Conservation (phyloP, 2,888 invertebrate species). For the Acanthosepion esculentum region DNA sequence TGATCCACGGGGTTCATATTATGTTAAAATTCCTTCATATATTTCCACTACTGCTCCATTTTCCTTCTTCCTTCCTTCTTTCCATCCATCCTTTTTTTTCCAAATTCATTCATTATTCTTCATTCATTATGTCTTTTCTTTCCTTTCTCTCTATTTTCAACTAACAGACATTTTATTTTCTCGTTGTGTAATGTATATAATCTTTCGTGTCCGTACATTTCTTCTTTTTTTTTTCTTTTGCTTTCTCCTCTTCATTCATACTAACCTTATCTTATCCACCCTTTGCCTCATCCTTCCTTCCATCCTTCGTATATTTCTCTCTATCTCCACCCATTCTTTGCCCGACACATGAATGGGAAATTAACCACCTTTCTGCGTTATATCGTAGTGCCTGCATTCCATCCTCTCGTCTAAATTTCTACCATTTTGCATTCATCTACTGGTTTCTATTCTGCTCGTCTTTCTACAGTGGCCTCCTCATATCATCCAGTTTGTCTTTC, state of each 20-base stretch:
- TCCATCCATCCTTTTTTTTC: background rate
- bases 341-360: slow-evolving; percentile 11
- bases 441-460: background rate
- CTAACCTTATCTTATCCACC: background rate
- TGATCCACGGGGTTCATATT: background rate
- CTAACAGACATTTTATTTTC: background rate
- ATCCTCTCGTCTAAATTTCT: background rate
- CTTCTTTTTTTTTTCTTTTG: background rate
- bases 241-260: background rate
- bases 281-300: background rate
- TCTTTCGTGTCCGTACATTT: background rate
- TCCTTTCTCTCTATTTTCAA: background rate
- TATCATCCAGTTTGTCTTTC: background rate
- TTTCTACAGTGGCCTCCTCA: background rate
- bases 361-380: slow-evolving; percentile 8
- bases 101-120: background rate
- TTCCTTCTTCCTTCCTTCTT: background rate
- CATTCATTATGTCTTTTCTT: background rate
- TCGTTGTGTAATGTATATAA: background rate
- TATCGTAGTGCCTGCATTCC: background rate
- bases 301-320: background rate
- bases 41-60: background rate
- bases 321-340: background rate
- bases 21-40: background rate
- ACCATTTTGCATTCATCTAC: background rate